phyloP scores from a whole-genome alignment of 2,888 invertebrate species.

The Melieria picta region DNA sequence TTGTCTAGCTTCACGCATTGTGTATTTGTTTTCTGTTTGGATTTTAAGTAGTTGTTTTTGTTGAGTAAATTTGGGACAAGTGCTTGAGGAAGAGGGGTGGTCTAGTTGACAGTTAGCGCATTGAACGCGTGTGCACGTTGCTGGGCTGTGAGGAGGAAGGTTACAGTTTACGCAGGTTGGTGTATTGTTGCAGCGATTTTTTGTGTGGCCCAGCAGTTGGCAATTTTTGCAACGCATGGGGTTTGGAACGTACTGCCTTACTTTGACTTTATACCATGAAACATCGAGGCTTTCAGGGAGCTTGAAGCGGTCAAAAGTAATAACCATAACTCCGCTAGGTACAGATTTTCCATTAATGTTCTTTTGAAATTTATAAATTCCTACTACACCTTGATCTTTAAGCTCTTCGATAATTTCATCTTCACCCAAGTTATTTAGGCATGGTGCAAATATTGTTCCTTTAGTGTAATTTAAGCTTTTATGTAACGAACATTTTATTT shows the following conservation, averaged over 20 bases:
- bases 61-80: neutral
- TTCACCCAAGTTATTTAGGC: neutral
- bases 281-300: neutral
- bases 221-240: slow-evolving; percentile 27
- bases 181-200: slow-evolving; percentile 16
- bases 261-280: slow-evolving; percentile 23
- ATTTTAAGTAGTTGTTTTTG: slow-evolving; percentile 6
- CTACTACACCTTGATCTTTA: slow-evolving; percentile 7
- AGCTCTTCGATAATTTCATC: slow-evolving; percentile 10
- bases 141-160: neutral
- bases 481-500: no score
- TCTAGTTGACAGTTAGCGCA: neutral
- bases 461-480: neutral
- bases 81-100: neutral
- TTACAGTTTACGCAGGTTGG: slow-evolving; percentile 6
- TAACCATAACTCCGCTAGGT: slow-evolving; percentile 7
- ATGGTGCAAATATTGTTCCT: slow-evolving; percentile 9
- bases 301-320: slow-evolving; percentile 1
- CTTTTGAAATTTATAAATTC: slow-evolving; percentile 14
- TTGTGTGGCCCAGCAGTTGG: slow-evolving; percentile 32
- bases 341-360: neutral
- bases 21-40: slow-evolving; percentile 13
- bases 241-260: slow-evolving; percentile 17
- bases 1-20: neutral
- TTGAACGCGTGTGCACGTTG: neutral